Evolutionary conservation across 2,113 vertebrate species (phyloP).

Genomic region (Nothoprocta pentlandii): DNA sequence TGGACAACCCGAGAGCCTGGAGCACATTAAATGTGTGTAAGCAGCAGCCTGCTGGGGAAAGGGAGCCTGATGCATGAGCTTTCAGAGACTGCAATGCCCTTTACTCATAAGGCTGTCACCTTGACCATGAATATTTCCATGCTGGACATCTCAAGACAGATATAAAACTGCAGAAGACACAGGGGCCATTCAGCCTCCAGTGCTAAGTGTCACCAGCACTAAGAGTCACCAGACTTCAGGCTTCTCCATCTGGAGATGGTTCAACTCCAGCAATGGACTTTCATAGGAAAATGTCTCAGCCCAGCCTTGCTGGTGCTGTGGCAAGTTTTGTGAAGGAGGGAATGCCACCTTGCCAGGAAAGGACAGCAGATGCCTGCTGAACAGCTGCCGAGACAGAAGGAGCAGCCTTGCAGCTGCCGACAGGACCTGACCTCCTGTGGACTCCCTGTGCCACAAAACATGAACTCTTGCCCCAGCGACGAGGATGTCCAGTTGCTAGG

Average conservation of each 20-base stretch:
- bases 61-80: neutral
- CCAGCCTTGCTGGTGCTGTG: neutral
- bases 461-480: neutral
- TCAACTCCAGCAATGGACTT: neutral
- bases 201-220: neutral
- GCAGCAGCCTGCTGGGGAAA: neutral
- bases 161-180: neutral
- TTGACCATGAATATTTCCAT: neutral
- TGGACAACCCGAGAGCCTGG: neutral
- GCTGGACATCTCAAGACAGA: neutral
- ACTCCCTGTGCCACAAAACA: neutral
- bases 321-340: neutral
- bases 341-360: neutral
- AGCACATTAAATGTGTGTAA: accelerated
- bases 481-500: neutral
- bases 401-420: neutral
- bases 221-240: neutral
- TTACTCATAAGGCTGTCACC: neutral
- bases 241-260: neutral
- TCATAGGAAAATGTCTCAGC: neutral
- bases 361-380: accelerated
- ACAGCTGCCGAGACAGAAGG: neutral
- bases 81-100: neutral
- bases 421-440: neutral
- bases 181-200: accelerated